Base-by-base conservation (phyloP, 1,140 invertebrate genomes). In the Ooceraea biroi region DNA sequence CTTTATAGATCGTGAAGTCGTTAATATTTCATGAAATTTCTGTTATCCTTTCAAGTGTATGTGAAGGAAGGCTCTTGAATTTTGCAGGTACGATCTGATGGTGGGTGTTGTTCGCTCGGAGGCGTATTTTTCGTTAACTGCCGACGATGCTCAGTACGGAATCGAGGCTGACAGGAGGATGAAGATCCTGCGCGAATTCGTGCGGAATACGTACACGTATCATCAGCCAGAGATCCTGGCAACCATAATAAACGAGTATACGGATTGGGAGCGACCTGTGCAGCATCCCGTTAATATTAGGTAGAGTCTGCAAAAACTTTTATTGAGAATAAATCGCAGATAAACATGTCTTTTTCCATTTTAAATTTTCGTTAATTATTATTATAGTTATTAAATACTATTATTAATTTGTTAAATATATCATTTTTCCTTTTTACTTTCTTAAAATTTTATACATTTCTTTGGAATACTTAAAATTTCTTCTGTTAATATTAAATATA, bases 211-310 rank as follows among this genome's bases (percentile, higher is more conserved):
- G 10, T 99, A 98, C 95, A 97, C 97, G 91, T 98, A 96, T 92
- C 97, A 98, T 93, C 95, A 97, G 55, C 96, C 97, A 7, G 97
- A 98, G 94, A 98, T 98, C 87, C 94, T 98, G 50, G 97, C 97
- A 1, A 98, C 97, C 10, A 97, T 98, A 88, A 97, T 99, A 86
- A 99, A 99, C 94, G 98, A 99, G 92, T 99, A 99, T 93, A 99
- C 98, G 2, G 98, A 99, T 92, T 99, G 98, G 98, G 98, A 99
- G 91, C 95, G 97, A 86, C 98, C 98, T 2, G 96, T 98, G 10
- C 97, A 98, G 91, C 98, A 99, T 96, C 98, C 98, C 30, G 97
- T 98, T 86, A 98, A 97, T 94, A 97, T 98, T 58, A 96, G 96
- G 96, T 96, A 94, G 93, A 58, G 30, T 22, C 41, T 5, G 1